Conservation (phyloP, 2,888 invertebrate species). For the Eudemis profundana region DNA sequence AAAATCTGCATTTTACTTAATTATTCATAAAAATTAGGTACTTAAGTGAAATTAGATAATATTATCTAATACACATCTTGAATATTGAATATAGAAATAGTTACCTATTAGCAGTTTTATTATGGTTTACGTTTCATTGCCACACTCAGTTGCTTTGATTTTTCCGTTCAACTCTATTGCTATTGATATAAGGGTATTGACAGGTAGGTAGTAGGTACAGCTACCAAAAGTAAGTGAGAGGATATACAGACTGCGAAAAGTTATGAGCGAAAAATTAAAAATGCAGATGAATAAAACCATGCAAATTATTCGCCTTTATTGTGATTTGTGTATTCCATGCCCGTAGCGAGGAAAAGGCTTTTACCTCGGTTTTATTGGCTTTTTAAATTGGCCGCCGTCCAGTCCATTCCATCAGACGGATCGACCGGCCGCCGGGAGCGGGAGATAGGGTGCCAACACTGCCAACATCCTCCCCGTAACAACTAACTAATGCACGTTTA, state of each 20-base stretch:
- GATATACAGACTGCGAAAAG: no score
- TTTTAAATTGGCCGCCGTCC: constrained; percentile 31
- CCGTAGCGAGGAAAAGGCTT: constrained; percentile 1
- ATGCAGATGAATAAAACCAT: constrained; percentile 6
- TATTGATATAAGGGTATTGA: no score
- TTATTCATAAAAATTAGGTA: constrained; percentile 33
- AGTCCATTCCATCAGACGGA: constrained; percentile 21
- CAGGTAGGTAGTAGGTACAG: no score
- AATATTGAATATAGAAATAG: constrained; percentile 12
- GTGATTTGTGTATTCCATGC: not conserved
- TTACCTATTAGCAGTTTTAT: not conserved
- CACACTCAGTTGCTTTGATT: no score
- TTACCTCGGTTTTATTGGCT: constrained; percentile 11
- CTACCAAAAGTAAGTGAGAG: no score
- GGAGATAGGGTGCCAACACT: constrained; percentile 10
- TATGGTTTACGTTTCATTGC: no score
- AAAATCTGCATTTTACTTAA: constrained; percentile 24
- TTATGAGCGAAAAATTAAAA: not conserved
- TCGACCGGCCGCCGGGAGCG: constrained; percentile 9
- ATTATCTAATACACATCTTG: constrained; percentile 24
- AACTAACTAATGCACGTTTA: no score
- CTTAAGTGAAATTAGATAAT: constrained; percentile 26
- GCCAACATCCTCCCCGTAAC: constrained; percentile 26
- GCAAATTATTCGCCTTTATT: constrained; percentile 10
- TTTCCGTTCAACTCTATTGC: no score